Base-by-base conservation (phyloP, 2,888 invertebrate species). In the Achlya flavicornis region DNA sequence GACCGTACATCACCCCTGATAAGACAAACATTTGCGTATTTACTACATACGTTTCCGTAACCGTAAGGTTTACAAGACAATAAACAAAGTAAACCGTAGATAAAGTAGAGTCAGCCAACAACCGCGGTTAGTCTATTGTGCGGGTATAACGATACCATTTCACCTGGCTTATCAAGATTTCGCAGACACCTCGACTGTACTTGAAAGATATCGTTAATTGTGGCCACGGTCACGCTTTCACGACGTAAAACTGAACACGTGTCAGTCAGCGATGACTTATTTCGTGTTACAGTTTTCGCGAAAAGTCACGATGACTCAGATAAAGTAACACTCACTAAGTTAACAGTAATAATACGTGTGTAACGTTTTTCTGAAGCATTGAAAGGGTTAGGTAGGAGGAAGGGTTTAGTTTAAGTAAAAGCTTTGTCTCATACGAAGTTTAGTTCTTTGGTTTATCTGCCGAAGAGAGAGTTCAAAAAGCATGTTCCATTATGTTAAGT, bases 161-260 rank as follows among this genome's bases (percentile, higher is more conserved):
- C 86, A 83, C 83, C 80, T 73, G 78, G 62, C 60, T 65, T 83
- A 88, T 88, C 87, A 79, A 80, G 85, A 86, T 85, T 64, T 66
- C 66, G 73, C 74, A 65, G 74, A 72, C 76, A 77, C 74, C 70
- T 72, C 65, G 68, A 69, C 32, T 53, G 48, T 46, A 61, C 59
- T 46, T 57, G 61, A 41, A 53, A 68, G 73, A 75, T 76, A 78
- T 74, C 65, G 70, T 76, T 86, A 85, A 83, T 85, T 84, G 82
- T 84, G 75, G 71, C 68, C 64, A 69, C 70, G 78, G 86, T 85
- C 83, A 87, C 85, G 88, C 87, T 87, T 85, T 86, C 86, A 63
- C 78, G 73, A 73, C 63, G 58, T 67, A 66, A 62, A 60, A 19
- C 16, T 41, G 12, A 60, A 60, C 60, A 60, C 41, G 60, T 60